These are phyloP conservation scores for Malurus splendens DNA, from an alignment of 2,797 vertebrate genomes.

Conservation along the genomic window DNA sequence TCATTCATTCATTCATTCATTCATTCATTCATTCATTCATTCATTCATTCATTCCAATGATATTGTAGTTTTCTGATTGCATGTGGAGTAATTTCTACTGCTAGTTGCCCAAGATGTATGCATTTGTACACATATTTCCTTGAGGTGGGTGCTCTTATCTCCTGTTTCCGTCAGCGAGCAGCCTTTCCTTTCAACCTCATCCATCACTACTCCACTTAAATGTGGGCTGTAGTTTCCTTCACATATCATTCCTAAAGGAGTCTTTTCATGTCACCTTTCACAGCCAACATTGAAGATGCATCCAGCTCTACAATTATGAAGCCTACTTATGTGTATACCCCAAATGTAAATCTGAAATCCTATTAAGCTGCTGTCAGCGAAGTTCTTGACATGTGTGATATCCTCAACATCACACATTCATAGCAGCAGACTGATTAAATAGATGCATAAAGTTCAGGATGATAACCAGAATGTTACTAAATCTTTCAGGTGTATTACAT, in stretches of 20 bases:
- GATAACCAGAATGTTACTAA: not conserved
- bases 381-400: not conserved
- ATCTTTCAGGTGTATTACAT: not conserved
- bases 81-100: not conserved
- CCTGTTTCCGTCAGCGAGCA: not conserved
- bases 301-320: not conserved
- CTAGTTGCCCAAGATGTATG: not conserved
- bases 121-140: not conserved
- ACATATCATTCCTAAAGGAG: not conserved
- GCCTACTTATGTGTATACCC: not conserved
- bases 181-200: not conserved
- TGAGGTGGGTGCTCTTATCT: not conserved
- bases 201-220: not conserved
- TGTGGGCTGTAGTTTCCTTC: not conserved
- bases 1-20: too few relatives aligned
- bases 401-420: not conserved
- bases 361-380: not conserved
- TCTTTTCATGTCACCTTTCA: not conserved
- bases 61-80: not conserved
- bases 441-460: not conserved
- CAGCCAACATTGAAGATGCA: not conserved
- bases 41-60: not conserved
- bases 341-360: conserved; percentile 1
- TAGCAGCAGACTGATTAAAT: not conserved
- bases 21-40: too few relatives aligned